Conservation (phyloP, 2,888 invertebrate genomes). For the Clunio marinus region DNA sequence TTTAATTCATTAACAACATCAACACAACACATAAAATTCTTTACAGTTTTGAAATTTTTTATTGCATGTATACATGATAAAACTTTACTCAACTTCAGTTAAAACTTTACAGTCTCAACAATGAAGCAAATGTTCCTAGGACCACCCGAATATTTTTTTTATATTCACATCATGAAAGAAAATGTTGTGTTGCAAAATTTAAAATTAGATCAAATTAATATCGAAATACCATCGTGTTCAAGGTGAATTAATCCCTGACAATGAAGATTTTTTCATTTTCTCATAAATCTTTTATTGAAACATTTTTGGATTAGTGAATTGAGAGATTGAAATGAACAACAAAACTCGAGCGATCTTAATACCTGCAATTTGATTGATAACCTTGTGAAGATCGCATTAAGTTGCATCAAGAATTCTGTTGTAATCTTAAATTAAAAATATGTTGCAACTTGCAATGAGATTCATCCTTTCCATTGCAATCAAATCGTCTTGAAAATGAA, state of each 20-base stretch:
- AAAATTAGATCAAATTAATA: conserved; percentile 6
- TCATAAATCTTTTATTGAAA: too few relatives aligned
- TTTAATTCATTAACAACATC: neutral
- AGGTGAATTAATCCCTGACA: conserved; percentile 36
- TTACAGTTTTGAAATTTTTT: neutral
- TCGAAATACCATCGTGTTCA: too few relatives aligned
- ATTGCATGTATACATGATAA: neutral
- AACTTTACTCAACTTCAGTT: neutral
- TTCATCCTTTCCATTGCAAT: neutral
- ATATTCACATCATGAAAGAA: neutral
- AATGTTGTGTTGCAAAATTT: neutral
- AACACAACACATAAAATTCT: too few relatives aligned
- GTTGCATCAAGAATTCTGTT: conserved; percentile 21
- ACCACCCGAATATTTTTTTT: neutral
- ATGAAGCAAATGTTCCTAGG: neutral
- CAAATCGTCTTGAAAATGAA: neutral
- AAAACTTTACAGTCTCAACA: neutral
- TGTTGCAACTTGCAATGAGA: neutral
- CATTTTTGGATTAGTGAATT: neutral
- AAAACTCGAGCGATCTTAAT: neutral
- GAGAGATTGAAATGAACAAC: neutral
- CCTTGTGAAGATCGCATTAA: conserved; percentile 32
- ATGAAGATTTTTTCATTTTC: conserved; percentile 8
- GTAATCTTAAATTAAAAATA: neutral
- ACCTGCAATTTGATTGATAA: conserved; percentile 38